A percentile compares a stretch with the other conserved stretches of the same genome.
Evolutionary conservation across 2,113 vertebrate species (phyloP).

Genomic region (Ptychochromis oligacanthus): DNA sequence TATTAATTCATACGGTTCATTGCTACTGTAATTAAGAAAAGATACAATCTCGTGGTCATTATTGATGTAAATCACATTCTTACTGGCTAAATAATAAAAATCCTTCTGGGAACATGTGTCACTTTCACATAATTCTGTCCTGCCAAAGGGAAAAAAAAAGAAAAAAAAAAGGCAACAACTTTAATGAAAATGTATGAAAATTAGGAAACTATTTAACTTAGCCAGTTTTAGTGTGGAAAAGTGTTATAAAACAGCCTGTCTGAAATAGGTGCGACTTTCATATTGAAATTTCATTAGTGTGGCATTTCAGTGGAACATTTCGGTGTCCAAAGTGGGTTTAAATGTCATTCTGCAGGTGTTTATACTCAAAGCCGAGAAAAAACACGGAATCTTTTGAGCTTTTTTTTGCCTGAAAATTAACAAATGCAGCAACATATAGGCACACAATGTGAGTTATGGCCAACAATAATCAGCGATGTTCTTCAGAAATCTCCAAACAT

Average conservation of each 20-base stretch:
- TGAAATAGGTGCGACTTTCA: conserved; percentile 34
- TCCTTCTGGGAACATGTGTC: not conserved
- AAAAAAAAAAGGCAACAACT: not conserved
- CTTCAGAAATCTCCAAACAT: not conserved
- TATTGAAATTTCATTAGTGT: conserved; percentile 25
- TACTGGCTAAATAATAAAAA: not conserved
- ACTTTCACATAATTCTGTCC: not conserved
- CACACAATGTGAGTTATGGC: not conserved
- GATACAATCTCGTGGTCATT: conserved; percentile 3
- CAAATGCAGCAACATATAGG: not conserved
- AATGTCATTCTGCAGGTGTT: conserved; percentile 2
- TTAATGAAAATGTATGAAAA: conserved; percentile 14
- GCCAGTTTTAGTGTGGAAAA: conserved; percentile 15
- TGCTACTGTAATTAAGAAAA: not conserved
- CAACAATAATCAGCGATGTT: not conserved
- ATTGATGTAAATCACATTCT: not conserved
- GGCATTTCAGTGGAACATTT: conserved; percentile 29
- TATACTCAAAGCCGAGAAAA: not conserved
- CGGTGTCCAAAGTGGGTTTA: not conserved
- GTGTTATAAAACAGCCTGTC: conserved; percentile 6
- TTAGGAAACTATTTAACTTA: not conserved
- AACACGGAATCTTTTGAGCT: fast-evolving
- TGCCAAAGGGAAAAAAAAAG: not conserved
- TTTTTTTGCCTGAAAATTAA: not conserved
- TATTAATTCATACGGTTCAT: too few species aligned